phyloP scores from a whole-genome alignment of 1,140 invertebrate genomes.

The Mactra quadrangularis region DNA sequence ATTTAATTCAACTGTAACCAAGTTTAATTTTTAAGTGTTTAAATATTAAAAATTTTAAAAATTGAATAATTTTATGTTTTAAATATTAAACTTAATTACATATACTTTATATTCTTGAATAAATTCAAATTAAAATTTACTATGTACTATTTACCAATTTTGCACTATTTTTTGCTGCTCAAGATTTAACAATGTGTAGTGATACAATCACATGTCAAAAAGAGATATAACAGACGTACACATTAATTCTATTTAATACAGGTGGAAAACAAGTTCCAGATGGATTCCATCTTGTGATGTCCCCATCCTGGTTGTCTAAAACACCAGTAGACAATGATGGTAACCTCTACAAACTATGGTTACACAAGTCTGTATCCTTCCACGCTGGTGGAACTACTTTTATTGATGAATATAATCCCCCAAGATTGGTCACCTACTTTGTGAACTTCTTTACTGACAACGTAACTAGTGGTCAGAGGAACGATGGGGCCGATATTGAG shows the following conservation, averaged over 20 bases:
- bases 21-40: too few relatives aligned
- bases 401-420: slow-evolving; percentile 60
- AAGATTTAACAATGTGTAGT: too few relatives aligned
- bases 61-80: too few relatives aligned
- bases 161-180: too few relatives aligned
- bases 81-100: too few relatives aligned
- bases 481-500: slow-evolving; percentile 27
- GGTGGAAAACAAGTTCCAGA: slow-evolving; percentile 51
- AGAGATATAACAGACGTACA: too few relatives aligned
- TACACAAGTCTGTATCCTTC: slow-evolving; percentile 58
- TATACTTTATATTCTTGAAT: too few relatives aligned
- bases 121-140: too few relatives aligned
- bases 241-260: not conserved
- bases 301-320: slow-evolving; percentile 51
- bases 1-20: too few relatives aligned
- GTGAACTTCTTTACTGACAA: slow-evolving; percentile 59
- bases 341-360: slow-evolving; percentile 2
- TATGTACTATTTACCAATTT: too few relatives aligned
- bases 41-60: too few relatives aligned
- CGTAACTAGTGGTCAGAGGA: slow-evolving; percentile 17
- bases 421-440: slow-evolving; percentile 58
- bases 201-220: too few relatives aligned
- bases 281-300: slow-evolving; percentile 50
- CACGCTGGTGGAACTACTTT: slow-evolving; percentile 40
- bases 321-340: not conserved